phyloP scores from a whole-genome alignment of 2,888 invertebrate genomes.

The Cheilosia urbana region DNA sequence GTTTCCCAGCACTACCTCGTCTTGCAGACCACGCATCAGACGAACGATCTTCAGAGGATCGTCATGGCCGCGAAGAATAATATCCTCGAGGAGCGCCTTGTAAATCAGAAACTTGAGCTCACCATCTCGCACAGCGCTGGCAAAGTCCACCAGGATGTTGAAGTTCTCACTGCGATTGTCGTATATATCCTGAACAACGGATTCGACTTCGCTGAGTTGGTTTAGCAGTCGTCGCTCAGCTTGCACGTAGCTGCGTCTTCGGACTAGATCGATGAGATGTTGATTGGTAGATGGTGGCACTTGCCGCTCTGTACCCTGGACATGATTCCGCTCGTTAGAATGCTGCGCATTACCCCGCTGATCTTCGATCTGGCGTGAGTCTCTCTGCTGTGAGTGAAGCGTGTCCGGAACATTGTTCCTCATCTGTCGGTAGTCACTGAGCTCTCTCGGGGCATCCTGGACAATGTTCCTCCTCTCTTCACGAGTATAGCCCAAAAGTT shows the following conservation, averaged over 20 bases:
- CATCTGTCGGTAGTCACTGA: not conserved
- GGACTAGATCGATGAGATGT: conserved; percentile 20
- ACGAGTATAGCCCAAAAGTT: conserved; percentile 42
- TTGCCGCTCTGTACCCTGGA: not conserved
- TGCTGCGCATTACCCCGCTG: not conserved
- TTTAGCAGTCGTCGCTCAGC: conserved; percentile 50
- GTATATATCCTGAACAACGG: conserved; percentile 43
- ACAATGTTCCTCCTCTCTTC: conserved; percentile 1
- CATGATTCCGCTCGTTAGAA: not conserved
- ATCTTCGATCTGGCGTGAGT: not conserved
- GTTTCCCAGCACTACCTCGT: conserved; percentile 49
- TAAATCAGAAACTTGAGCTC: conserved; percentile 56
- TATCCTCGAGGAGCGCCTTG: conserved; percentile 55
- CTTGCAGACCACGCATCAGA: conserved; percentile 58
- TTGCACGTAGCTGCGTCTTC: conserved; percentile 18
- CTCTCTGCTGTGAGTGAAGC: not conserved
- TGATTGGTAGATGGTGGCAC: not conserved
- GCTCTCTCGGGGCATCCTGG: not conserved
- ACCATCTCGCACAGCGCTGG: conserved; percentile 49
- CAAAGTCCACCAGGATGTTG: conserved; percentile 53
- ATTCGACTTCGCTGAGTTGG: conserved; percentile 15
- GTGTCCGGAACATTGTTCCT: not conserved
- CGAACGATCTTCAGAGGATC: conserved; percentile 58
- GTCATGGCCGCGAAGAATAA: conserved; percentile 54
- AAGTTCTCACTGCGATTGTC: conserved; percentile 55